phyloP scores from a whole-genome alignment of 2,113 vertebrate species.

The Odontesthes bonariensis region DNA sequence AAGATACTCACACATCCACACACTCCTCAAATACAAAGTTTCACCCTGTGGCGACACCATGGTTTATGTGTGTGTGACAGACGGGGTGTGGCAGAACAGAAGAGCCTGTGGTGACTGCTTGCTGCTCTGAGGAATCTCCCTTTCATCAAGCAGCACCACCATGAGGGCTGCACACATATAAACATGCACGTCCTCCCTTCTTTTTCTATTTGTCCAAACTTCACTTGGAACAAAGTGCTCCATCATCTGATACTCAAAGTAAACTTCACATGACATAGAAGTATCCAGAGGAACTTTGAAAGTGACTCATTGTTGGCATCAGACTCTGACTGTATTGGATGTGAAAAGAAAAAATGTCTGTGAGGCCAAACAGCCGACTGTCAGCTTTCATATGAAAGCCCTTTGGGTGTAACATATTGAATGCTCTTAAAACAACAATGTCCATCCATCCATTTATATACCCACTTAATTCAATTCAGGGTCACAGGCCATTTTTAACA shows the following conservation, averaged over 20 bases:
- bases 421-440: conserved; percentile 27
- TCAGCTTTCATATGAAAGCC: conserved; percentile 52
- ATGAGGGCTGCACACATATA: conserved; percentile 2
- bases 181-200: conserved; percentile 11
- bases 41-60: conserved; percentile 40
- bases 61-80: conserved; percentile 23
- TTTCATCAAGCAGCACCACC: conserved; percentile 60
- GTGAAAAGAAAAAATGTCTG: conserved; percentile 49
- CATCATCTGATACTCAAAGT: conserved; percentile 13
- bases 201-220: conserved; percentile 25
- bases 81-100: conserved; percentile 48
- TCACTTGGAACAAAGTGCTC: conserved; percentile 14
- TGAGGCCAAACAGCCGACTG: conserved; percentile 58
- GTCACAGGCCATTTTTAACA: too few relatives aligned
- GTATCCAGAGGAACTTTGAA: conserved; percentile 59
- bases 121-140: conserved; percentile 67
- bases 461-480: too few relatives aligned
- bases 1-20: conserved; percentile 1
- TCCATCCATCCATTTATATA: neutral
- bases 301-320: conserved; percentile 57
- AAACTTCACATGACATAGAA: conserved; percentile 35
- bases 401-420: conserved; percentile 20
- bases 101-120: conserved; percentile 68
- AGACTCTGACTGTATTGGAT: conserved; percentile 55
- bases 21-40: conserved; percentile 32